These are phyloP conservation scores for Ophion ventricosus DNA, from an alignment of 2,888 invertebrate genomes.

Conservation along the genomic window DNA sequence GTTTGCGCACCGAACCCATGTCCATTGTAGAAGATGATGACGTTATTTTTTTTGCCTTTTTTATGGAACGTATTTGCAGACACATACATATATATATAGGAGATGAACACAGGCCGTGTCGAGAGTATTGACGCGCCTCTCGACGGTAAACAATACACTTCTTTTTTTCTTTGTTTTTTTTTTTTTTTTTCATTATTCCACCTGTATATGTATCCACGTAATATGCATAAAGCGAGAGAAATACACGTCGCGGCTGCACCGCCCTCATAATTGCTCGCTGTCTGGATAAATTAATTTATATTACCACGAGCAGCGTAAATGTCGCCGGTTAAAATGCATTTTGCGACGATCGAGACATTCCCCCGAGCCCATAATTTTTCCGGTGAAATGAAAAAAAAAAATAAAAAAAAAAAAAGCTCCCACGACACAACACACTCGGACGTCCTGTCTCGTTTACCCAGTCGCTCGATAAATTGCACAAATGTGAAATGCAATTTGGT, in stretches of 20 bases:
- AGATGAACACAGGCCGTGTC: slow-evolving; percentile 3
- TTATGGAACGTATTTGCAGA: neutral
- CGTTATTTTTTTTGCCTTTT: slow-evolving; percentile 6
- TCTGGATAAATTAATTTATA: slow-evolving; percentile 32
- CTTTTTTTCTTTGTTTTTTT: neutral
- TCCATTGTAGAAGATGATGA: slow-evolving; percentile 18
- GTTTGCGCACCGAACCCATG: slow-evolving; percentile 10
- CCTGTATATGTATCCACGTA: slow-evolving; percentile 9
- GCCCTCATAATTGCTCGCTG: slow-evolving; percentile 37
- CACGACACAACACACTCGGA: neutral
- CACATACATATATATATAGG: neutral
- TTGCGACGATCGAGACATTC: slow-evolving; percentile 12
- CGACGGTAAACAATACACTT: slow-evolving; percentile 38
- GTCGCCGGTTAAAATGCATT: slow-evolving; percentile 17
- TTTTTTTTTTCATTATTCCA: neutral
- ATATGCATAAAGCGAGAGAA: slow-evolving; percentile 47
- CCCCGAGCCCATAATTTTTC: neutral
- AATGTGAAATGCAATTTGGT: neutral
- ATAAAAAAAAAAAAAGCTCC: neutral
- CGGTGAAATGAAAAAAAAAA: neutral
- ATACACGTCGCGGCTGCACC: slow-evolving; percentile 1
- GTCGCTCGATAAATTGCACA: neutral
- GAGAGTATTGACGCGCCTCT: slow-evolving; percentile 41
- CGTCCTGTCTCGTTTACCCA: neutral
- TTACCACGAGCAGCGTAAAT: neutral